These are phyloP conservation scores for Drosophila ogumai DNA, from an alignment of 1,140 invertebrate species.

Conservation along the genomic window DNA sequence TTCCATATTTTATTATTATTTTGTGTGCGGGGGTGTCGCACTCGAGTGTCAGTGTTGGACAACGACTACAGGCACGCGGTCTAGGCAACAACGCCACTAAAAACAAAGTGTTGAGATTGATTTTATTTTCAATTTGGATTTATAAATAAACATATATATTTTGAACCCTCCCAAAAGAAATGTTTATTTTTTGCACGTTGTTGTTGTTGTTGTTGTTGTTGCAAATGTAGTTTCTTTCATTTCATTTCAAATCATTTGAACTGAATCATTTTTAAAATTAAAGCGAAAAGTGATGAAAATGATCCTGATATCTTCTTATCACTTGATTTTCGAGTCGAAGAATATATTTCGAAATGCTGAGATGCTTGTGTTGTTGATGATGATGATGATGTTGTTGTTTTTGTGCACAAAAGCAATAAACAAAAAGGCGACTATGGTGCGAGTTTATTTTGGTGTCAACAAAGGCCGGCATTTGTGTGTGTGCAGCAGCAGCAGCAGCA, in stretches of 20 bases:
- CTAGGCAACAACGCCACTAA: neutral
- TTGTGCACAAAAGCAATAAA: conserved; percentile 59
- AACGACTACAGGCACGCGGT: neutral
- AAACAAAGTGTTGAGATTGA: neutral
- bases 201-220: conserved; percentile 76
- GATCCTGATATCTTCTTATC: conserved; percentile 15
- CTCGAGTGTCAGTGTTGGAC: conserved; percentile 1
- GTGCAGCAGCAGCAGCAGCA: conserved; percentile 2
- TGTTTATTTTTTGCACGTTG: conserved; percentile 71
- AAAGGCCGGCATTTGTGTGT: conserved; percentile 27
- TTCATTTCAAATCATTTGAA: conserved; percentile 13
- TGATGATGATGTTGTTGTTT: conserved; percentile 78
- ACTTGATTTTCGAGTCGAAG: conserved; percentile 26
- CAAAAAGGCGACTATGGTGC: conserved; percentile 10
- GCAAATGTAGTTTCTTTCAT: conserved; percentile 53
- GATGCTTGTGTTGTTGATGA: conserved; percentile 81
- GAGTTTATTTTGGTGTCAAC: conserved; percentile 27
- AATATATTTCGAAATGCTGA: conserved; percentile 57
- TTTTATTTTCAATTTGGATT: conserved; percentile 16
- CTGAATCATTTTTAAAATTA: conserved; percentile 7
- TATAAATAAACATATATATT: neutral
- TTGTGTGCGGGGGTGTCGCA: neutral
- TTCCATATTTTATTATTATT: conserved; percentile 13
- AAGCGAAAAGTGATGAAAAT: conserved; percentile 24
- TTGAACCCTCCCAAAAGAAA: conserved; percentile 2